Evolutionary conservation across 2,888 invertebrate species (phyloP).

Genomic region (Lottia scabra): DNA sequence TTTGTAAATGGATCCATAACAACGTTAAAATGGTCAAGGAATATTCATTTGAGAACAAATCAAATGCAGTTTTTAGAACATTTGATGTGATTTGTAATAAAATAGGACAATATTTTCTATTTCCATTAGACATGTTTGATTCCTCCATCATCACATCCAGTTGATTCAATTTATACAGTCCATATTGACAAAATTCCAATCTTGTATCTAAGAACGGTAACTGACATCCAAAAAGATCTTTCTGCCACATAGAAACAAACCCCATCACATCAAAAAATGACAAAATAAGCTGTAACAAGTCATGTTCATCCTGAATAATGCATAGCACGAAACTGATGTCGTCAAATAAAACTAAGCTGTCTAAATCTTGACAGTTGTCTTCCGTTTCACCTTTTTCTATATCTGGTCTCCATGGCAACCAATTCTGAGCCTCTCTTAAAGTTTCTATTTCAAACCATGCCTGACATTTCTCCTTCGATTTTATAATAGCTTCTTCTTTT

Average conservation of each 20-base stretch:
- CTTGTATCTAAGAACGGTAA: background rate
- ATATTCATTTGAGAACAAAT: constrained; percentile 33
- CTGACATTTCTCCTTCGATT: constrained; percentile 32
- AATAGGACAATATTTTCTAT: constrained; percentile 17
- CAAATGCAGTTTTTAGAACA: constrained; percentile 32
- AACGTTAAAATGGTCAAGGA: constrained; percentile 41
- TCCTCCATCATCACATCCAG: background rate
- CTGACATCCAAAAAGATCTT: background rate
- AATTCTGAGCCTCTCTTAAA: constrained; percentile 60
- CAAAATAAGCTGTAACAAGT: constrained; percentile 17
- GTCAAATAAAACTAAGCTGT: constrained; percentile 67
- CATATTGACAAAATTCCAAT: background rate
- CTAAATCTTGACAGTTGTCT: constrained; percentile 69
- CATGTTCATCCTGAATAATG: constrained; percentile 24
- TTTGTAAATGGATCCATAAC: constrained; percentile 27
- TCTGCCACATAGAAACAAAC: background rate
- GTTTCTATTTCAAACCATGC: constrained; percentile 67
- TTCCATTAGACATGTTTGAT: background rate
- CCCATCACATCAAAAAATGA: constrained; percentile 25
- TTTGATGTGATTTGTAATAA: constrained; percentile 21
- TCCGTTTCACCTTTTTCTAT: constrained; percentile 50
- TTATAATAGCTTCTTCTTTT: constrained; percentile 46
- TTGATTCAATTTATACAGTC: background rate
- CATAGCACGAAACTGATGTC: constrained; percentile 63
- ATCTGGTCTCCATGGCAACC: constrained; percentile 68